phyloP scores from a whole-genome alignment of 2,888 invertebrate species.

The Cynaeus angustus region DNA sequence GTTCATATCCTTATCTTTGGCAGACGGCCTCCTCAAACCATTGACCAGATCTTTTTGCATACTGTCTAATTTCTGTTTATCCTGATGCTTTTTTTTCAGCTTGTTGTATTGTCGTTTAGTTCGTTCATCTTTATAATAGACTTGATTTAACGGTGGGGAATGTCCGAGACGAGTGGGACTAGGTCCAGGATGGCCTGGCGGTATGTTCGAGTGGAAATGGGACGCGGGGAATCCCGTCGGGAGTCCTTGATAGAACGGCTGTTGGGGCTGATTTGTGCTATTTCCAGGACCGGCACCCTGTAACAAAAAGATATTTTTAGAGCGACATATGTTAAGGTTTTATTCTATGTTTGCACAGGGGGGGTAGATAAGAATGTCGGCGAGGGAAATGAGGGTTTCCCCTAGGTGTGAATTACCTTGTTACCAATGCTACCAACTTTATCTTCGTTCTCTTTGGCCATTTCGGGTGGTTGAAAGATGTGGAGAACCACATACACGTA shows the following conservation, averaged over 20 bases:
- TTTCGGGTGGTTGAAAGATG: slow-evolving; percentile 1
- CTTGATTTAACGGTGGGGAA: slow-evolving; percentile 78
- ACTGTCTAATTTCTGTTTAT: slow-evolving; percentile 65
- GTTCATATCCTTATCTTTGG: slow-evolving; percentile 74
- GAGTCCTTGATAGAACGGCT: slow-evolving; percentile 77
- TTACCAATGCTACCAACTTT: background rate
- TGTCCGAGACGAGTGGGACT: slow-evolving; percentile 80
- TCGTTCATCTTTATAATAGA: slow-evolving; percentile 85
- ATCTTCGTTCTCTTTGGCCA: slow-evolving; percentile 14
- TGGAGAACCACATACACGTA: slow-evolving; percentile 31
- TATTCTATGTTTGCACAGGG: too few relatives aligned
- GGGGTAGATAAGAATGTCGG: too few relatives aligned
- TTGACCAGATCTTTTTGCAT: slow-evolving; percentile 78
- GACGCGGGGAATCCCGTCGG: slow-evolving; percentile 73
- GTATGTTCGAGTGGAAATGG: slow-evolving; percentile 74
- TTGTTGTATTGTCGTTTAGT: slow-evolving; percentile 85
- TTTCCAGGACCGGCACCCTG: slow-evolving; percentile 83
- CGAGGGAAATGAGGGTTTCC: too few relatives aligned
- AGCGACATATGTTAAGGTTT: background rate
- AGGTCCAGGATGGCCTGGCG: slow-evolving; percentile 70
- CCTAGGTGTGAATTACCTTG: background rate
- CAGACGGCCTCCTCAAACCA: slow-evolving; percentile 70
- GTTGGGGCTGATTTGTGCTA: slow-evolving; percentile 82
- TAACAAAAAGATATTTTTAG: slow-evolving; percentile 58
- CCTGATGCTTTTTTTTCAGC: slow-evolving; percentile 83